Evolutionary conservation across 1,140 invertebrate species (phyloP).

Genomic region (Brachionus angularis): DNA sequence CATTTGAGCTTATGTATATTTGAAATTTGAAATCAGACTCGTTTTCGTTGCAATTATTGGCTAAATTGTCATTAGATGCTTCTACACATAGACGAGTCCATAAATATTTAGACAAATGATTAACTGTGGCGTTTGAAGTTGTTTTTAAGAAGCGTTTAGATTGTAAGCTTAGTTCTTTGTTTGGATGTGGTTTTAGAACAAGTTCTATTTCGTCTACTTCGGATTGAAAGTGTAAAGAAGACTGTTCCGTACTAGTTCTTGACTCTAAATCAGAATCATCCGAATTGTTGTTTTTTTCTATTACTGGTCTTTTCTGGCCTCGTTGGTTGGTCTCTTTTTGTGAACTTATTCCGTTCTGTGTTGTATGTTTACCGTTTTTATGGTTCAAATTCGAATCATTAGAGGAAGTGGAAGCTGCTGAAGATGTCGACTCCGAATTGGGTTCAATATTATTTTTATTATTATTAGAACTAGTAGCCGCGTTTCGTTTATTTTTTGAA

Average conservation of each 20-base stretch:
- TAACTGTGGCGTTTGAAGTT: constrained; percentile 37
- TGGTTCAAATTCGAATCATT: neutral
- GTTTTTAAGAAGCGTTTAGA: constrained; percentile 31
- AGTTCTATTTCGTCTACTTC: constrained; percentile 38
- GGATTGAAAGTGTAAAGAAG: constrained; percentile 18
- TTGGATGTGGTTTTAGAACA: constrained; percentile 1
- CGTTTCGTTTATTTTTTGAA: too few relatives aligned
- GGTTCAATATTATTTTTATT: too few relatives aligned
- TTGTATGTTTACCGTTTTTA: too few relatives aligned
- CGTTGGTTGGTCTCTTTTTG: constrained; percentile 3
- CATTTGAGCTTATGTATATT: constrained; percentile 14
- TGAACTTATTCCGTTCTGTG: too few relatives aligned
- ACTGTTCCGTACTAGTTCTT: constrained; percentile 16
- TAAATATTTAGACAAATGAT: constrained; percentile 43
- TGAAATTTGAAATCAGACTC: constrained; percentile 15
- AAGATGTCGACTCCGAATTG: too few relatives aligned
- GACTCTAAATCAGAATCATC: constrained; percentile 37
- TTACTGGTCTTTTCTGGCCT: neutral
- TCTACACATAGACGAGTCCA: constrained; percentile 15
- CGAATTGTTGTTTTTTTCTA: neutral
- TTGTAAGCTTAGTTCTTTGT: neutral
- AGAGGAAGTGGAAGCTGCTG: neutral
- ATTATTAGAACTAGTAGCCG: too few relatives aligned
- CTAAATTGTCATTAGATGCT: neutral
- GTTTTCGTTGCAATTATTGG: neutral